Conservation (phyloP, 2,797 vertebrate genomes). For the Coregonus suidteri region DNA sequence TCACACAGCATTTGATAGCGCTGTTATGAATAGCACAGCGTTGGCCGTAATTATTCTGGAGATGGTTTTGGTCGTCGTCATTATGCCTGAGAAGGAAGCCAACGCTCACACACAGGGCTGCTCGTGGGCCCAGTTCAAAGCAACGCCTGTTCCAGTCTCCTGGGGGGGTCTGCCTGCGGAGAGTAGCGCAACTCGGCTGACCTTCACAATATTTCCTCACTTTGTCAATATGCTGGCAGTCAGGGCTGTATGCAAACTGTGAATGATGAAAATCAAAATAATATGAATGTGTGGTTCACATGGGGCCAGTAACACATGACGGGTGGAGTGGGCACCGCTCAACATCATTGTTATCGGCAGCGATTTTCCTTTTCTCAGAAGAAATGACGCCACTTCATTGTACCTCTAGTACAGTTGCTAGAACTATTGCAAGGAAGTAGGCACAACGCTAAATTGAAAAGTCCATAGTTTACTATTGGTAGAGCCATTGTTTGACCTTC, state of each 20-base stretch:
- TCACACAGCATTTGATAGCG: slow-evolving; percentile 1
- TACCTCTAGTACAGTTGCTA: neutral
- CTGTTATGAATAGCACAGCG: slow-evolving; percentile 20
- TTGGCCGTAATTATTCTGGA: slow-evolving; percentile 41
- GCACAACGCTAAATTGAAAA: too few species aligned
- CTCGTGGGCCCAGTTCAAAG: slow-evolving; percentile 35
- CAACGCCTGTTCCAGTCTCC: slow-evolving; percentile 38
- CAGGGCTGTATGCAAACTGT: slow-evolving; percentile 62
- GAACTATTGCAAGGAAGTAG: too few species aligned
- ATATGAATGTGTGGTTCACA: slow-evolving; percentile 48
- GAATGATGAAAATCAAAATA: slow-evolving; percentile 59
- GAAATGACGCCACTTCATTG: neutral
- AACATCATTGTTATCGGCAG: neutral
- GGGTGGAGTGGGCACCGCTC: neutral
- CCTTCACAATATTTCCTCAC: slow-evolving; percentile 50
- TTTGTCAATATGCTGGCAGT: slow-evolving; percentile 50
- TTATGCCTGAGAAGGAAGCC: too few species aligned
- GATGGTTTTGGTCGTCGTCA: slow-evolving; percentile 1
- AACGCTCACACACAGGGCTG: neutral
- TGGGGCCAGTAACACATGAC: neutral
- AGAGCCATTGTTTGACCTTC: too few species aligned
- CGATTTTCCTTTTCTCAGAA: neutral
- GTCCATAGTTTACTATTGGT: too few species aligned
- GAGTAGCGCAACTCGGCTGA: slow-evolving; percentile 46
- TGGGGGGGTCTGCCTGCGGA: slow-evolving; percentile 39